phyloP scores from a whole-genome alignment of 1,140 invertebrate genomes.

The Brachionus manjavacas region DNA sequence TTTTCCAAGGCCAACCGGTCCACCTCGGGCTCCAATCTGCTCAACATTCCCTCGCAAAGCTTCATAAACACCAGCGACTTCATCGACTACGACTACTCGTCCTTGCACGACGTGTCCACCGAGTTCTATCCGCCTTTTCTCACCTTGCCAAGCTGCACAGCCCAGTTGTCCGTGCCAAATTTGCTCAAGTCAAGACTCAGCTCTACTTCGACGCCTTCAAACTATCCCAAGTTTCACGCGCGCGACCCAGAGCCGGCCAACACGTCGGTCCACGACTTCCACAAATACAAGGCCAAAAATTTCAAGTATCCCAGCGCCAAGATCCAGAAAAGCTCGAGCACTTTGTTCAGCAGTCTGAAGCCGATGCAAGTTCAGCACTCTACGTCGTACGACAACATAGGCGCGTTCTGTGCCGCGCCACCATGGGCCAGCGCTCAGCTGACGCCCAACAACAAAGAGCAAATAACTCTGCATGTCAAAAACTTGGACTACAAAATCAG shows the following conservation, averaged over 20 bases:
- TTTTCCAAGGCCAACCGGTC: neutral
- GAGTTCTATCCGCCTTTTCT: neutral
- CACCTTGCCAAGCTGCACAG: neutral
- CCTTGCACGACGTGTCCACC: neutral
- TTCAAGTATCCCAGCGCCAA: neutral
- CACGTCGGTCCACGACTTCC: neutral
- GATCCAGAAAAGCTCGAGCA: slow-evolving; percentile 1
- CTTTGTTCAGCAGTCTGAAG: neutral
- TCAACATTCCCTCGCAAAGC: neutral
- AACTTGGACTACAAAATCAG: slow-evolving; percentile 73
- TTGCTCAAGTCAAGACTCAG: neutral
- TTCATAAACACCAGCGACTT: slow-evolving; percentile 15
- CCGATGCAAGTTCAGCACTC: slow-evolving; percentile 11
- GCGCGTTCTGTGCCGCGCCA: neutral
- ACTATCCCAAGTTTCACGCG: neutral
- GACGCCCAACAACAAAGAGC: slow-evolving; percentile 15
- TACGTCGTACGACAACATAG: slow-evolving; percentile 23
- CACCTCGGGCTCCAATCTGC: neutral
- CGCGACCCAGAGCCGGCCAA: neutral
- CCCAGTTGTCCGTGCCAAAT: neutral
- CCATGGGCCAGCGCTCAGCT: neutral
- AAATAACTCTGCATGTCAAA: slow-evolving; percentile 67
- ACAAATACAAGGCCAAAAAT: neutral
- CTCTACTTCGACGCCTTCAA: neutral
- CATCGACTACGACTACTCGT: slow-evolving; percentile 22